Percentiles rank a stretch among this genome's conserved stretches.
These are phyloP conservation scores for Varanus salvator DNA, from an alignment of 2,113 vertebrate genomes.

Conservation along the genomic window DNA sequence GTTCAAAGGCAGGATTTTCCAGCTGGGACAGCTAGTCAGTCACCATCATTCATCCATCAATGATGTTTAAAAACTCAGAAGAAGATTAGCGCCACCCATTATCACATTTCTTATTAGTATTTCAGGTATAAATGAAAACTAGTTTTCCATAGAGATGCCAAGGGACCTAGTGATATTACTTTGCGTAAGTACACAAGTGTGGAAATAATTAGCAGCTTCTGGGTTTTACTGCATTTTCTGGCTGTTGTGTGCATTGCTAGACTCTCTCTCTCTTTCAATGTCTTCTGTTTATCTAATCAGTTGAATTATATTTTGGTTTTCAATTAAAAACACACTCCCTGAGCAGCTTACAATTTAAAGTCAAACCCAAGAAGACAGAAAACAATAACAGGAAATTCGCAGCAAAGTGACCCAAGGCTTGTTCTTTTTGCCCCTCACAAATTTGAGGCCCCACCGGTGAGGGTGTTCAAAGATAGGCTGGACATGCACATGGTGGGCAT, in stretches of 20 bases:
- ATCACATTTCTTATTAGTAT: background rate
- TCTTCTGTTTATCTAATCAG: background rate
- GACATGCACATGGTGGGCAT: too few species aligned
- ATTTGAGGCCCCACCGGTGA: too few species aligned
- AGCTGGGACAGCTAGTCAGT: too few species aligned
- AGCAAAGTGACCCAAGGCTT: background rate
- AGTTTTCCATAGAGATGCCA: background rate
- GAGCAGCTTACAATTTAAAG: background rate
- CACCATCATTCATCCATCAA: too few species aligned
- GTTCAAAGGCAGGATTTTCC: too few species aligned
- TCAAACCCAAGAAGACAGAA: background rate
- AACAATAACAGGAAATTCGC: background rate
- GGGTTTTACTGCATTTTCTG: background rate
- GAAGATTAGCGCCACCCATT: too few species aligned
- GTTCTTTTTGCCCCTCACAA: background rate
- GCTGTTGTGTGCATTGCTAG: background rate
- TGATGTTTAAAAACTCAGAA: background rate
- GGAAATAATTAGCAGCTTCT: background rate
- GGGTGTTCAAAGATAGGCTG: too few species aligned
- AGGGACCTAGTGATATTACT: background rate
- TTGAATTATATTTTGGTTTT: background rate
- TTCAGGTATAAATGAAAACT: background rate
- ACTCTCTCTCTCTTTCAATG: background rate
- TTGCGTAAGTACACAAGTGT: too few species aligned
- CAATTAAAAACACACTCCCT: background rate